Evolutionary conservation across 2,113 vertebrate species (phyloP).

Genomic region (Chionodraco myersi): DNA sequence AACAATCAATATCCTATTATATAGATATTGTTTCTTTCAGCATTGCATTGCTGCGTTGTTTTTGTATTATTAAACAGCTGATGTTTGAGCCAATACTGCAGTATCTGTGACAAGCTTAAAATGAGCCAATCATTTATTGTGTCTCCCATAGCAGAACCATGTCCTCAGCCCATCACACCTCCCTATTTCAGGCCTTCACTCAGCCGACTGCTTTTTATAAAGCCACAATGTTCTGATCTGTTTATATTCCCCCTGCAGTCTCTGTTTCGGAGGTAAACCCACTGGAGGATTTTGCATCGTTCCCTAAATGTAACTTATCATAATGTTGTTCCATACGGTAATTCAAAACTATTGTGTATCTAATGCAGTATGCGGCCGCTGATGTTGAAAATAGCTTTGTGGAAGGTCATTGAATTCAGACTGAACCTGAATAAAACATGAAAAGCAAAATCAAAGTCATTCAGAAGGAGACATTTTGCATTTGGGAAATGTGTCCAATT

Average conservation of each 20-base stretch:
- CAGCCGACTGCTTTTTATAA: background rate
- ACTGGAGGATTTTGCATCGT: constrained; percentile 11
- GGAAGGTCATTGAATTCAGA: constrained; percentile 21
- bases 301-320: constrained; percentile 25
- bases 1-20: background rate
- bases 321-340: constrained; percentile 10
- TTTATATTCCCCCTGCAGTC: constrained; percentile 8
- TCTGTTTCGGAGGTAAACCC: constrained; percentile 16
- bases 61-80: no score
- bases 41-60: no score
- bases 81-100: background rate
- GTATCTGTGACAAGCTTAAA: constrained; percentile 1
- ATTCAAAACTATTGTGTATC: constrained; percentile 24
- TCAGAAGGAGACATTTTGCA: background rate
- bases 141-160: background rate
- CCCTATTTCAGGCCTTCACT: background rate
- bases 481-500: constrained; percentile 13
- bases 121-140: background rate
- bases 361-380: background rate
- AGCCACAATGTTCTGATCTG: background rate
- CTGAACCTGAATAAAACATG: constrained; percentile 48
- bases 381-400: constrained; percentile 2
- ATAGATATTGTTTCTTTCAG: background rate
- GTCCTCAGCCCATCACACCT: background rate
- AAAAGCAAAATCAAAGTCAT: constrained; percentile 28